Conservation (phyloP, 2,888 invertebrate species). For the Drosophila infuscata region DNA sequence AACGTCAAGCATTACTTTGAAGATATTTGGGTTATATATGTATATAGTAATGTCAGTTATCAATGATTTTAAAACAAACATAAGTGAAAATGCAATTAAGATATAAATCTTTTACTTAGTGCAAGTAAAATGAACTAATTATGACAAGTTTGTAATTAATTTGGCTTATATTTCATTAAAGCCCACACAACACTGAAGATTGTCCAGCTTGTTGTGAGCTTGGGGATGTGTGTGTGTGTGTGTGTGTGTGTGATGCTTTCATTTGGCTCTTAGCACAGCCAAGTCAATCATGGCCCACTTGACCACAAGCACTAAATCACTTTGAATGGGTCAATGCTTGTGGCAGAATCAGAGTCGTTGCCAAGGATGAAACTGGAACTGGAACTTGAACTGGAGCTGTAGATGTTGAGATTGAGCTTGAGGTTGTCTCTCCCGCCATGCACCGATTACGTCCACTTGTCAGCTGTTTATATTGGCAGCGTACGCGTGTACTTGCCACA, state of each 20-base stretch:
- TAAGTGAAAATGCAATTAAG: neutral
- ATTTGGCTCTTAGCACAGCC: slow-evolving; percentile 50
- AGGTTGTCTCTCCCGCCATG: neutral
- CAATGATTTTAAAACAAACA: neutral
- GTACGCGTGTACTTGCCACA: slow-evolving; percentile 42
- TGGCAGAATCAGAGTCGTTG: slow-evolving; percentile 23
- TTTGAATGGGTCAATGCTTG: slow-evolving; percentile 58
- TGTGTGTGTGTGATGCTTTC: slow-evolving; percentile 40
- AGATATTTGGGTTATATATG: too few species aligned
- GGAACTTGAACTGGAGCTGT: neutral
- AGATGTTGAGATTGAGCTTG: neutral
- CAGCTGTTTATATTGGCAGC: slow-evolving; percentile 71
- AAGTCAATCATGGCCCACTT: slow-evolving; percentile 76
- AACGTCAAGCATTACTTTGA: too few species aligned
- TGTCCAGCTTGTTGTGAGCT: slow-evolving; percentile 10
- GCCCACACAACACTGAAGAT: slow-evolving; percentile 20
- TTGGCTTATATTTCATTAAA: slow-evolving; percentile 17
- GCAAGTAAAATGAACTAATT: neutral
- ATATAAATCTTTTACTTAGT: neutral
- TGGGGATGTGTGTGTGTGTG: neutral
- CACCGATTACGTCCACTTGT: slow-evolving; percentile 51
- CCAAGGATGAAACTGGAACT: neutral
- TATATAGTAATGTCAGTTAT: neutral
- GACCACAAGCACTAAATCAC: slow-evolving; percentile 77
- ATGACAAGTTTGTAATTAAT: slow-evolving; percentile 10